Conservation (phyloP, 2,797 vertebrate genomes). For the Spinus pinus region DNA sequence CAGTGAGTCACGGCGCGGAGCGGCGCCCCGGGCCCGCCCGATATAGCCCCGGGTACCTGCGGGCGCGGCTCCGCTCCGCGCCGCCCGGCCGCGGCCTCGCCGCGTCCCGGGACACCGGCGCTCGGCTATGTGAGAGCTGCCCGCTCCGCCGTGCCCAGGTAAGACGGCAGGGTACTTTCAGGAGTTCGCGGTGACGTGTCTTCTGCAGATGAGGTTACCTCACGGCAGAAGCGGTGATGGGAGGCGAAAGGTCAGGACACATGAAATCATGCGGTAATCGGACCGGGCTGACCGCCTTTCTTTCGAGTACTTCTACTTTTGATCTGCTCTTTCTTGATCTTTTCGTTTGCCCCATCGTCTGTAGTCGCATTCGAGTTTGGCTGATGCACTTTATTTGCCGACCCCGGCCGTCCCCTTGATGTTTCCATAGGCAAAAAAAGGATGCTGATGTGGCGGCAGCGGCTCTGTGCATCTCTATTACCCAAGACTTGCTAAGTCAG, state of each 20-base stretch:
- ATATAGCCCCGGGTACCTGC: slow-evolving; percentile 83
- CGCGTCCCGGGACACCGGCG: fast-evolving
- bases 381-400: background rate
- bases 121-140: background rate
- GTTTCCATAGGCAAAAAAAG: background rate
- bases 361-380: background rate
- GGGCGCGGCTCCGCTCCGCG: slow-evolving; percentile 21
- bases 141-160: background rate
- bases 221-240: background rate
- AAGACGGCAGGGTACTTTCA: background rate
- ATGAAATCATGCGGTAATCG: background rate
- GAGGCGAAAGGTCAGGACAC: background rate
- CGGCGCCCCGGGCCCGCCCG: slow-evolving; percentile 70
- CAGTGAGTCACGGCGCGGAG: slow-evolving; percentile 59
- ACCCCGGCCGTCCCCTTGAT: background rate
- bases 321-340: background rate
- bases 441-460: slow-evolving; percentile 14
- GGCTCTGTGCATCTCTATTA: background rate
- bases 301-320: background rate
- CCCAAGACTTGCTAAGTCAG: background rate
- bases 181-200: background rate
- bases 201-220: background rate
- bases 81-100: no score
- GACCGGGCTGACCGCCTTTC: background rate
- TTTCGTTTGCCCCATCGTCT: background rate